Conservation (phyloP, 1,140 invertebrate genomes). For the Leptestheria dahalacensis region DNA sequence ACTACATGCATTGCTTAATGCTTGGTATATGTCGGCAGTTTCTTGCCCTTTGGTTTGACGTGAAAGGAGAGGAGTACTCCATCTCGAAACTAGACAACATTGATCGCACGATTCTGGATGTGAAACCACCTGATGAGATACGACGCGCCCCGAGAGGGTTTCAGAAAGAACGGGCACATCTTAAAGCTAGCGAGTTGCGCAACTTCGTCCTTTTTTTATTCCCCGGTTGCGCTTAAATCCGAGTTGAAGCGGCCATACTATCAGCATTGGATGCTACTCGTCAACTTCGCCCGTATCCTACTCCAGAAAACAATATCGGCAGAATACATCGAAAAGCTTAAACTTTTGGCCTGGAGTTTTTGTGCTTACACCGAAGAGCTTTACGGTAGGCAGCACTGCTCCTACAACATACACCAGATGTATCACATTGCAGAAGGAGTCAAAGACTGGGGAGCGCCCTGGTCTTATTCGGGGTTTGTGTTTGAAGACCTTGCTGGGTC, state of each 20-base stretch:
- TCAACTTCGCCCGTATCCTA: neutral
- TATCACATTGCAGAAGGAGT: slow-evolving; percentile 2
- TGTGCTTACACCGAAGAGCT: neutral
- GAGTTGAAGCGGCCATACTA: neutral
- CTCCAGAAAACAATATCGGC: neutral
- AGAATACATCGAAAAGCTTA: neutral
- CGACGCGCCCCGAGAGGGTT: neutral
- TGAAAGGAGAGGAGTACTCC: neutral
- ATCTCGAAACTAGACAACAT: neutral
- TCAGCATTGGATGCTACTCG: slow-evolving; percentile 3
- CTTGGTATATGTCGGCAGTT: neutral
- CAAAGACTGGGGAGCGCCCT: slow-evolving; percentile 1
- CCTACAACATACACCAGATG: slow-evolving; percentile 7
- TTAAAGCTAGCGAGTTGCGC: neutral
- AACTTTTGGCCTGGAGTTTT: neutral
- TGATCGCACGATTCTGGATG: neutral
- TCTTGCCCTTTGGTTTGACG: neutral
- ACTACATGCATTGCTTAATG: neutral
- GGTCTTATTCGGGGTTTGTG: slow-evolving; percentile 7
- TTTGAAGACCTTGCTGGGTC: slow-evolving; percentile 1
- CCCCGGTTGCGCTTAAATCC: neutral
- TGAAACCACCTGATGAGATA: neutral
- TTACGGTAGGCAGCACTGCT: neutral
- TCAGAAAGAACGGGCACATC: neutral
- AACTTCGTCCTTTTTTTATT: neutral